Conservation (phyloP, 2,888 invertebrate species). For the Stomorhina lunata region DNA sequence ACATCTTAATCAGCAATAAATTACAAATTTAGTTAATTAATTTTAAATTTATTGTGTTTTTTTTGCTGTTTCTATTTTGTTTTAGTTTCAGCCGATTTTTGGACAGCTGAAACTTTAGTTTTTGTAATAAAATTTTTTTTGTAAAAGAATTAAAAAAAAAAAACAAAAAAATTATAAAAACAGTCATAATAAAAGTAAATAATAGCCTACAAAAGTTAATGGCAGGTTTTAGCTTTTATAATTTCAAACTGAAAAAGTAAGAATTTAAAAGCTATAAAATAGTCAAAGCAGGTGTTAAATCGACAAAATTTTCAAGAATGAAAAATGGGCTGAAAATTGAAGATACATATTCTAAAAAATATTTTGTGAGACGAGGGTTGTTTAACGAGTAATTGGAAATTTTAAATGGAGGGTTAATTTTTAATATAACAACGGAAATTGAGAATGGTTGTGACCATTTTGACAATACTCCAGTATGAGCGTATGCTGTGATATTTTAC, state of each 20-base stretch:
- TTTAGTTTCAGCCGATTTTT: conserved; percentile 20
- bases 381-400: neutral
- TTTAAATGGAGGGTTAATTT: no score
- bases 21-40: conserved; percentile 27
- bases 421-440: no score
- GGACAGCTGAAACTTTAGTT: conserved; percentile 16
- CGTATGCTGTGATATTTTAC: no score
- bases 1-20: conserved; percentile 41
- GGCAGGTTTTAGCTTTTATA: conserved; percentile 39
- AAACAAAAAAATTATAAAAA: neutral
- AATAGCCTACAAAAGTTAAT: conserved; percentile 27
- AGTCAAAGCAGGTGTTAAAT: conserved; percentile 43
- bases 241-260: conserved; percentile 5
- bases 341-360: neutral
- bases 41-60: neutral
- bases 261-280: conserved; percentile 11
- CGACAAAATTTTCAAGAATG: conserved; percentile 5
- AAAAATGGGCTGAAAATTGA: neutral
- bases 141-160: neutral
- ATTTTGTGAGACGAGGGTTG: neutral
- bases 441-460: no score
- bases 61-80: neutral
- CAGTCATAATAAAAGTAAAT: neutral
- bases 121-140: conserved; percentile 1
- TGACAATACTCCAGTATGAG: no score